Conservation (phyloP, 1,140 invertebrate species). For the Aphaenogaster rudis region DNA sequence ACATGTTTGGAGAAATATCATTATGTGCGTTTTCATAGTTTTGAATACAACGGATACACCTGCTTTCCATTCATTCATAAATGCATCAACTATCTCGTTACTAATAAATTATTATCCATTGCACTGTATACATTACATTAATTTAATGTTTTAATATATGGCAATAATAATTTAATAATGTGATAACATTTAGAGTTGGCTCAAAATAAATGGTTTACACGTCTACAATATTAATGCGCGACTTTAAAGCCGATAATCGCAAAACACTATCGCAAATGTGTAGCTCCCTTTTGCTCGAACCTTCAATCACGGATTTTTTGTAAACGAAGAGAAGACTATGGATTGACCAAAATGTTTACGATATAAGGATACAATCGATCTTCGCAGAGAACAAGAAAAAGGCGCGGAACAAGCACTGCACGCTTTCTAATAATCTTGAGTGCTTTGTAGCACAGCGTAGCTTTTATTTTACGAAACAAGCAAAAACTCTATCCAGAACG, state of each 20-base stretch:
- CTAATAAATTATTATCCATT: conserved; percentile 4
- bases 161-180: conserved; percentile 19
- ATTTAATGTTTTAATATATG: conserved; percentile 40
- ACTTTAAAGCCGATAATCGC: conserved; percentile 34
- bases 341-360: conserved; percentile 11
- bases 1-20: background rate
- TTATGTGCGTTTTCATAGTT: background rate
- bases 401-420: background rate
- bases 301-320: conserved; percentile 4
- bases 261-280: background rate
- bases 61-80: background rate
- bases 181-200: background rate
- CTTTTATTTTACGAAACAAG: conserved; percentile 49
- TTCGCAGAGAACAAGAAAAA: background rate
- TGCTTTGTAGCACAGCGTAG: conserved; percentile 34
- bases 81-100: background rate
- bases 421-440: conserved; percentile 56
- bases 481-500: conserved; percentile 16
- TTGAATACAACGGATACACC: background rate
- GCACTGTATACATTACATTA: conserved; percentile 1
- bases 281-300: background rate
- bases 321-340: background rate
- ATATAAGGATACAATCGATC: background rate
- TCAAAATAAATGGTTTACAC: background rate
- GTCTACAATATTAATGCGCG: background rate